Evolutionary conservation across 2,888 invertebrate genomes (phyloP), one percentile per base, ranked within the genome.

Genomic region (Andrena hattorfiana): DNA sequence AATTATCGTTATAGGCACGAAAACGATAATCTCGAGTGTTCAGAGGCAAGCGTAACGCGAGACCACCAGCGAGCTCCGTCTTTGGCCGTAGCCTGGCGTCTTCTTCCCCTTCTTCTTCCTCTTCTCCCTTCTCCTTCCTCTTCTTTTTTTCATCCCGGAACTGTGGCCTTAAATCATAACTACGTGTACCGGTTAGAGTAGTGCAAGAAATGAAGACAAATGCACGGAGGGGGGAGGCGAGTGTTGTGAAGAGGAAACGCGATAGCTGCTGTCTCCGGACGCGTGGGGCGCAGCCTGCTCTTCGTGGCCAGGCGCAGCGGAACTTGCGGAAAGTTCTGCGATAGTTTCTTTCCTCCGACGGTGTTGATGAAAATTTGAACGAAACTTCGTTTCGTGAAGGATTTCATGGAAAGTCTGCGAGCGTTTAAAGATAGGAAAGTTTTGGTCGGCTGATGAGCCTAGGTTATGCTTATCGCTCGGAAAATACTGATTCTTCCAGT

Each of bases 141-240:
- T 42, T 56, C 23, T 26, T 20, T 23, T 10, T 49, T 67, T 30
- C 13, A 51, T 28, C 69, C 42, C 63, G 73, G 76, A 83, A 81
- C 89, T 87, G 67, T 70, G 87, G 89, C 88, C 89, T 86, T 92
- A 92, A 92, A 92, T 92, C 92, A 91, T 90, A 92, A 90, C 90
- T 90, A 88, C 88, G 89, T 89, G 89, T 89, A 87, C 86, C 87
- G 87, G 90, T 86, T 86, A 87, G 87, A 91, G 86, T 87, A 81
- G 84, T 84, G 89, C 91, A 90, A 93, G 92, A 91, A 93, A 92
- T 91, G 91, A 93, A 92, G 92, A 93, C 92, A 92, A 93, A 93
- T 93, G 92, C 86, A 76, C 78, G 76, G n/a, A 7, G 60, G n/a
- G 13, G 56, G 56, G 3, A 10, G 56, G 78, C 84, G 85, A 89